Evolutionary conservation across 2,797 vertebrate species (phyloP), one percentile per base, ranked within the genome.

Genomic region (Lemur catta): DNA sequence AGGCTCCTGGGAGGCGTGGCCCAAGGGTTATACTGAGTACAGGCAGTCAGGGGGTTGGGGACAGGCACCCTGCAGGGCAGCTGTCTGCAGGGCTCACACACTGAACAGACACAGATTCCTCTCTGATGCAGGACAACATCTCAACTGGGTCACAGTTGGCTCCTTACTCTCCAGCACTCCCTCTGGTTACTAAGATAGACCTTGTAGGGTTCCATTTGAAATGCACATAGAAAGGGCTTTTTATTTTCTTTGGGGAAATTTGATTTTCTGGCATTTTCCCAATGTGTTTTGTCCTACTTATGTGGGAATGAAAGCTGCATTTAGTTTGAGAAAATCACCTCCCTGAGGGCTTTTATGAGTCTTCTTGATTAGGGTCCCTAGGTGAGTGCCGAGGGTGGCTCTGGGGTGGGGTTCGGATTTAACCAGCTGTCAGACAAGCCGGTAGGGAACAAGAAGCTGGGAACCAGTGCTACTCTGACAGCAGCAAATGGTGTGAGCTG

Each of bases 181-280:
- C 9, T 61, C 52, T 50, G 14, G 11, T 84, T 80, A 61, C 88
- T 48, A 50, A 86, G 11, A 35, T 20, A 69, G 48, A 92, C 71
- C n/a, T 11, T 38, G n/a, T 57, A 41, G 6, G n/a, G n/a, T 57
- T 75, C 41, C 7, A 38, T n/a, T 84, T 79, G 76, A 84, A 76
- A 94, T 71, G 46, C 46, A 28, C 55, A 18, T 72, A 35, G 43
- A 85, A 95, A 90, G 59, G 65, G 13, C 71, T 61, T 94, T 86
- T 71, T n/a, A 24, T 82, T 90, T 91, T 79, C 84, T 75, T 91
- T 35, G 52, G 43, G 26, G 72, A 86, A 78, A 93, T 69, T 72
- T 82, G 69, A 65, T 87, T 90, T 94, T 55, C 89, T 96, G 85
- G 38, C 18, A 38, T 80, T 48, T 97, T 85, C 46, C 75, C 82